Conservation (phyloP, 2,113 vertebrate genomes). For the Pluvianellus socialis region DNA sequence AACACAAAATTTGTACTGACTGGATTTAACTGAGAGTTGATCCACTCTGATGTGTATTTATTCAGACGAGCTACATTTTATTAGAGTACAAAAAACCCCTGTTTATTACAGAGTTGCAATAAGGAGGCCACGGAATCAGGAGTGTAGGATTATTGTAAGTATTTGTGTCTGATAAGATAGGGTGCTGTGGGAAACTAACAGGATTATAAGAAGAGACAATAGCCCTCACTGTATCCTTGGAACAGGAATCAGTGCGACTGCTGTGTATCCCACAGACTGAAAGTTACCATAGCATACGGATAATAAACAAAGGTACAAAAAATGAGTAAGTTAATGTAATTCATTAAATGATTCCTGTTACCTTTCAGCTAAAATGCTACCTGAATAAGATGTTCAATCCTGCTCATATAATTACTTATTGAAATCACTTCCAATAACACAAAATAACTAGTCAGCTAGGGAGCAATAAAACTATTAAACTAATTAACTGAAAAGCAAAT, state of each 20-base stretch:
- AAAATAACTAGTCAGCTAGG: slow-evolving; percentile 26
- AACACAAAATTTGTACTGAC: not conserved
- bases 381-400: not conserved
- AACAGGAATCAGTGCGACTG: not conserved
- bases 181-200: not conserved
- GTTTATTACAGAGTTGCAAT: not conserved
- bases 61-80: not conserved
- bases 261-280: not conserved
- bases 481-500: slow-evolving; percentile 39
- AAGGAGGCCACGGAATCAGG: not conserved
- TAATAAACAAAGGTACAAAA: not conserved
- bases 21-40: not conserved
- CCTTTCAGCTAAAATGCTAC: not conserved
- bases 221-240: not conserved
- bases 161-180: not conserved
- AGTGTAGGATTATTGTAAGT: not conserved
- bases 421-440: not conserved
- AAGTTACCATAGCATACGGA: not conserved
- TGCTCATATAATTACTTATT: slow-evolving; percentile 37
- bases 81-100: not conserved
- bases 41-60: not conserved
- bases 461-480: slow-evolving; percentile 54
- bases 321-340: not conserved
- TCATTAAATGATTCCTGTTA: not conserved
- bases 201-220: not conserved